A percentile compares a stretch with the other conserved stretches of the same genome.
phyloP scores from a whole-genome alignment of 2,797 vertebrate species.

The Pantherophis vulpinus region DNA sequence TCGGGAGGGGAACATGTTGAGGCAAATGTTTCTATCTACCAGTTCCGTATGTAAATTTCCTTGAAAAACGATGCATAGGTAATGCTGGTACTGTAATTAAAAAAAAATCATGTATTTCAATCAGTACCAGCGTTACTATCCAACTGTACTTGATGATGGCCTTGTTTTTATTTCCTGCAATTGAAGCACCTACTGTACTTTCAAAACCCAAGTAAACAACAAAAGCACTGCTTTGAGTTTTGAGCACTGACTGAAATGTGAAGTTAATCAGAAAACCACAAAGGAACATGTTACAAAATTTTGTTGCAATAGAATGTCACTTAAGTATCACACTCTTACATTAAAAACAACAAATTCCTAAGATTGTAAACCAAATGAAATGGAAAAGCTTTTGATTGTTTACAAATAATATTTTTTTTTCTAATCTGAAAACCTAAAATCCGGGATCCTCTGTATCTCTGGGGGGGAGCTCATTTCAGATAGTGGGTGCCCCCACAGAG shows the following conservation, averaged over 20 bases:
- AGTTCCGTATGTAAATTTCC: background rate
- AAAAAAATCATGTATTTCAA: background rate
- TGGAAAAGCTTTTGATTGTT: background rate
- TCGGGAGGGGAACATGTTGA: background rate
- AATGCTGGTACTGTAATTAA: slow-evolving; percentile 12
- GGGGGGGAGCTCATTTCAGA: too few relatives aligned
- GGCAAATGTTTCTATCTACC: background rate
- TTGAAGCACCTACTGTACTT: background rate
- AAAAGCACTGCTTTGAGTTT: background rate
- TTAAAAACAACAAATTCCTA: background rate
- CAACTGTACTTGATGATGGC: background rate
- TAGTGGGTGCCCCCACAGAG: too few relatives aligned
- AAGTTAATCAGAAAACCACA: background rate
- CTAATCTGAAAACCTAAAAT: background rate
- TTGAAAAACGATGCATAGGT: slow-evolving; percentile 29
- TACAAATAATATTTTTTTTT: background rate
- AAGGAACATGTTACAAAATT: slow-evolving; percentile 16
- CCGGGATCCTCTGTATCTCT: too few relatives aligned
- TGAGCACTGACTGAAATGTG: background rate
- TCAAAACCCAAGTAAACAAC: background rate
- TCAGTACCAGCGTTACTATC: background rate
- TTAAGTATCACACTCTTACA: background rate
- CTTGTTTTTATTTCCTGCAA: background rate
- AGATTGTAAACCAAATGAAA: background rate
- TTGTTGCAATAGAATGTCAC: background rate